Evolutionary conservation across 2,888 invertebrate species (phyloP).

Genomic region (Pantelozetes paolii): DNA sequence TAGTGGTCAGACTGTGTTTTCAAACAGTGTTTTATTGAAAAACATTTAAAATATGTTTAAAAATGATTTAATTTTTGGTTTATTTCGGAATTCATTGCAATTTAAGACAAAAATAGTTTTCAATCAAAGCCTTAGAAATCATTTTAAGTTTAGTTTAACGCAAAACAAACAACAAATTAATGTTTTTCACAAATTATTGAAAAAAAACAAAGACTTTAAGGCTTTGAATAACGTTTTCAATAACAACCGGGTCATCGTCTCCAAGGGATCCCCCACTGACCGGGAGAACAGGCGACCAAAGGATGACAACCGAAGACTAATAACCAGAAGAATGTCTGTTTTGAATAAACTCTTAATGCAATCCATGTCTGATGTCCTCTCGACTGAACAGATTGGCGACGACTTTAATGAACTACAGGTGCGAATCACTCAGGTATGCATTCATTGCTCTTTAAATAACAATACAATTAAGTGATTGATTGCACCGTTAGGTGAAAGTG

Average conservation of each 20-base stretch:
- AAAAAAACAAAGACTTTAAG: background rate
- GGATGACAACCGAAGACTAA: background rate
- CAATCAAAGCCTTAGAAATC: background rate
- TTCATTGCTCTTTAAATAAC: background rate
- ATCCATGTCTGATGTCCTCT: constrained; percentile 36
- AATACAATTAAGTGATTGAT: background rate
- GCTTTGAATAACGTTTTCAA: background rate
- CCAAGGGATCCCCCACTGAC: background rate
- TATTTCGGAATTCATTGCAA: background rate
- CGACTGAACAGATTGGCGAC: constrained; percentile 26
- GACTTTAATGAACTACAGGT: constrained; percentile 9
- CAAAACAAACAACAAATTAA: background rate
- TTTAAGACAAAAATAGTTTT: background rate
- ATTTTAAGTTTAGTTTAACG: background rate
- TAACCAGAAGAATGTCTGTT: constrained; percentile 37
- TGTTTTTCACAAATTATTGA: background rate
- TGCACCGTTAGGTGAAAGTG: constrained; percentile 25
- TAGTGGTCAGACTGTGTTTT: no score
- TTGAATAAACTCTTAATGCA: constrained; percentile 38
- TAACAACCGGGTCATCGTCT: background rate
- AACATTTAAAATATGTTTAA: no score
- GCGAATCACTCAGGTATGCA: constrained; percentile 39
- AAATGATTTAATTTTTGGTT: background rate
- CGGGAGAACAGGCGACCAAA: background rate
- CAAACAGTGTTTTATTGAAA: no score